A percentile compares a stretch with the other conserved stretches of the same genome.
Evolutionary conservation across 1,140 invertebrate genomes (phyloP).

Genomic region (Dendrolimus kikuchii): DNA sequence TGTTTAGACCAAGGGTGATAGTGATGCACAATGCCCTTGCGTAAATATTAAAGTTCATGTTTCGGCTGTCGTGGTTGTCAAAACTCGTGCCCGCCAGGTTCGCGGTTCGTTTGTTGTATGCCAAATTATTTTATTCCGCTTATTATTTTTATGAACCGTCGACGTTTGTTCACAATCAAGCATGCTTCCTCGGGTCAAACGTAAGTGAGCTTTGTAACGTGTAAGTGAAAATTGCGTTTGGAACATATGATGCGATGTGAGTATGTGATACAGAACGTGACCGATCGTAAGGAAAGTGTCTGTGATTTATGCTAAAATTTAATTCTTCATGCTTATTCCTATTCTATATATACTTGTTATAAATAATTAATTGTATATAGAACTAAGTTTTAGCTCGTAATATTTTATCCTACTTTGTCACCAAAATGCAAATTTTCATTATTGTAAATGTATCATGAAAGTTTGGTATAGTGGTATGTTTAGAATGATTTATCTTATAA

Average conservation of each 20-base stretch:
- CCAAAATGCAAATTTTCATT: conserved; percentile 48
- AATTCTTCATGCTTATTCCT: conserved; percentile 62
- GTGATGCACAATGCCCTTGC: too few relatives aligned
- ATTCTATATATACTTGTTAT: conserved; percentile 46
- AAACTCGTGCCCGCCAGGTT: not conserved
- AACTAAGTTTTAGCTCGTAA: conserved; percentile 44
- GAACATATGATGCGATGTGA: not conserved
- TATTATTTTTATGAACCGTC: too few relatives aligned
- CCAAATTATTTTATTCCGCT: not conserved
- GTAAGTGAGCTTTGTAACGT: not conserved
- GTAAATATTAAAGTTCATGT: too few relatives aligned
- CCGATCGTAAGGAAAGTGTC: conserved; percentile 55
- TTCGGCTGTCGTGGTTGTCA: too few relatives aligned
- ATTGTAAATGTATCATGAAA: conserved; percentile 23
- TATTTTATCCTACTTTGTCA: conserved; percentile 45
- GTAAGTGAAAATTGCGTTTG: not conserved
- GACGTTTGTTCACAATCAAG: too few relatives aligned
- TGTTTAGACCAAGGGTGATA: too few relatives aligned
- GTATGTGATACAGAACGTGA: conserved; percentile 14
- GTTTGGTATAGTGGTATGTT: conserved; percentile 16
- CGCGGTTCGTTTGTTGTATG: conserved; percentile 2
- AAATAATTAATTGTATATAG: conserved; percentile 56
- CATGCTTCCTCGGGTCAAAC: too few relatives aligned
- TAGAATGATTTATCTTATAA: too few relatives aligned
- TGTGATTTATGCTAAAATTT: conserved; percentile 65